phyloP scores from a whole-genome alignment of 2,888 invertebrate species.

The Thumatha senex region DNA sequence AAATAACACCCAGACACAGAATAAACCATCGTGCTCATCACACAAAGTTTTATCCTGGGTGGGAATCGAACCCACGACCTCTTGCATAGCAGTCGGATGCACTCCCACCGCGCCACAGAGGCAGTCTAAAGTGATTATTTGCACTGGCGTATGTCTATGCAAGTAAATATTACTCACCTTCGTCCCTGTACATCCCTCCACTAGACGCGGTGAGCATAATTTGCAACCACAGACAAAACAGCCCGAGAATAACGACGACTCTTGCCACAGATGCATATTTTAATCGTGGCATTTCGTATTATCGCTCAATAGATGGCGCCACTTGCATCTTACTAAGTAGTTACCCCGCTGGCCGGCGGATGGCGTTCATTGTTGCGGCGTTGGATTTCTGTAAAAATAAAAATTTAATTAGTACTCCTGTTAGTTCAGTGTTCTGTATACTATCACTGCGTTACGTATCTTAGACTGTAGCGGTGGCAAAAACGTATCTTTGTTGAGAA shows the following conservation, averaged over 20 bases:
- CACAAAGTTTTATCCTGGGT: no score
- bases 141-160: no score
- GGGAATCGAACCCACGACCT: no score
- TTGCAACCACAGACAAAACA: conserved; percentile 75
- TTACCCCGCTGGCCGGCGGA: conserved; percentile 34
- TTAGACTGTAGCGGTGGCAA: no score
- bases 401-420: background rate
- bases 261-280: conserved; percentile 73
- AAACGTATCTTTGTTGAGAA: no score
- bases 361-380: conserved; percentile 30
- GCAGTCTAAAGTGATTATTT: no score
- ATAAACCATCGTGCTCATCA: no score
- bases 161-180: conserved; percentile 45
- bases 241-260: conserved; percentile 64
- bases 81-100: no score
- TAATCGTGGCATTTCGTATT: conserved; percentile 73
- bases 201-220: conserved; percentile 71
- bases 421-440: no score
- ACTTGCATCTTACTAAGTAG: conserved; percentile 36
- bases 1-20: no score
- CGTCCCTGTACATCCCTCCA: conserved; percentile 61
- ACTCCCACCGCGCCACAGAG: no score
- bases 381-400: conserved; percentile 14
- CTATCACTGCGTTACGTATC: no score
- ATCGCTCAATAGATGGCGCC: conserved; percentile 44